A percentile compares a stretch with the other conserved stretches of the same genome.
These are phyloP conservation scores for Drosophila kambysellisi DNA, from an alignment of 2,888 invertebrate genomes.

Conservation along the genomic window DNA sequence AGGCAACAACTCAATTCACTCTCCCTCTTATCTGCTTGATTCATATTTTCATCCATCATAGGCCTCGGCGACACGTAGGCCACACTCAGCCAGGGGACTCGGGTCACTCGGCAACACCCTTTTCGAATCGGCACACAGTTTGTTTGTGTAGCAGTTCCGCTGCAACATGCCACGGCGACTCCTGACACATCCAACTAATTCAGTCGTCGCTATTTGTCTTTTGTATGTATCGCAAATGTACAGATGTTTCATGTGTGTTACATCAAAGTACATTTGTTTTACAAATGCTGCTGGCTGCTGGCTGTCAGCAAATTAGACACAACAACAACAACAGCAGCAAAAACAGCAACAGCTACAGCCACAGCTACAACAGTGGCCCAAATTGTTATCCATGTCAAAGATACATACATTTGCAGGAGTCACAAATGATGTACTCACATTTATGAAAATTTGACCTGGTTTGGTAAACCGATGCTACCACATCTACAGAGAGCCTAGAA, in stretches of 20 bases:
- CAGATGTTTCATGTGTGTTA: constrained; percentile 64
- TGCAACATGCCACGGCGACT: constrained; percentile 7
- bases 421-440: constrained; percentile 27
- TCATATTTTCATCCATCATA: constrained; percentile 25
- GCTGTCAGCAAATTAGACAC: constrained; percentile 63
- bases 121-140: constrained; percentile 46
- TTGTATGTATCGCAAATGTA: constrained; percentile 27
- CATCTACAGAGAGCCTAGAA: not conserved
- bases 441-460: constrained; percentile 35
- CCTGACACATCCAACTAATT: constrained; percentile 42
- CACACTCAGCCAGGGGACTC: not conserved
- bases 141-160: constrained; percentile 35
- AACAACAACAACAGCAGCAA: constrained; percentile 26
- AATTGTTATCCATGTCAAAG: constrained; percentile 47
- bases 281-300: constrained; percentile 53
- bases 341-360: constrained; percentile 6
- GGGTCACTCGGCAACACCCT: constrained; percentile 18
- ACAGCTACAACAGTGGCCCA: constrained; percentile 33
- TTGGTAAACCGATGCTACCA: not conserved
- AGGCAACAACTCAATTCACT: not conserved
- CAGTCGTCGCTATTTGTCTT: constrained; percentile 32
- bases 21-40: not conserved
- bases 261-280: constrained; percentile 77
- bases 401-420: constrained; percentile 41
- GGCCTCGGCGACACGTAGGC: constrained; percentile 31